Percentiles rank a stretch among this genome's conserved stretches.
These are phyloP conservation scores for Diploptera punctata DNA, from an alignment of 2,888 invertebrate species.

Conservation along the genomic window DNA sequence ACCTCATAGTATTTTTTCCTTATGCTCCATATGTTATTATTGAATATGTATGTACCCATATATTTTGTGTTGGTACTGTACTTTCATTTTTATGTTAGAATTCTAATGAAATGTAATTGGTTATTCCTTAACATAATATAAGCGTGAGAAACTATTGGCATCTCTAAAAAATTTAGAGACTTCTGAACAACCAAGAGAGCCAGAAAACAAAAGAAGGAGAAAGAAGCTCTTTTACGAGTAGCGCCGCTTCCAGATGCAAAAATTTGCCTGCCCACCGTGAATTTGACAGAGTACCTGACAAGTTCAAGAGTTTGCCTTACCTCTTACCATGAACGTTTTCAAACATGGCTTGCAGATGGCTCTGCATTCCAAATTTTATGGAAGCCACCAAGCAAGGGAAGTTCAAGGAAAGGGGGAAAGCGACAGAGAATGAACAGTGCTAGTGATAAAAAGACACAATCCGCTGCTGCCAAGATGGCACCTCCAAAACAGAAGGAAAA, in stretches of 20 bases:
- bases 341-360: conserved; percentile 6
- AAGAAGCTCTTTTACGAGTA: conserved; percentile 50
- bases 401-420: conserved; percentile 60
- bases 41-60: no score
- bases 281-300: conserved; percentile 77
- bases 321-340: conserved; percentile 71
- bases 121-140: conserved; percentile 11
- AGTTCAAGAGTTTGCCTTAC: conserved; percentile 79
- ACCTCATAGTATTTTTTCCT: no score
- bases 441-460: conserved; percentile 44
- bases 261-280: conserved; percentile 74
- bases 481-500: conserved; percentile 53
- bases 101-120: not conserved
- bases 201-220: conserved; percentile 17
- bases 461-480: conserved; percentile 38
- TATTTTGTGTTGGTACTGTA: no score
- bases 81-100: no score
- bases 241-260: conserved; percentile 65
- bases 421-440: conserved; percentile 57
- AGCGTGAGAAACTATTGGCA: conserved; percentile 16
- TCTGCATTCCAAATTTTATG: not conserved
- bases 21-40: no score
- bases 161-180: not conserved
- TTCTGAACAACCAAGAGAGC: not conserved
- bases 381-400: not conserved